Percentiles rank a stretch among this genome's conserved stretches.
Evolutionary conservation across 1,140 invertebrate species (phyloP).

Genomic region (Ylistrum balloti): DNA sequence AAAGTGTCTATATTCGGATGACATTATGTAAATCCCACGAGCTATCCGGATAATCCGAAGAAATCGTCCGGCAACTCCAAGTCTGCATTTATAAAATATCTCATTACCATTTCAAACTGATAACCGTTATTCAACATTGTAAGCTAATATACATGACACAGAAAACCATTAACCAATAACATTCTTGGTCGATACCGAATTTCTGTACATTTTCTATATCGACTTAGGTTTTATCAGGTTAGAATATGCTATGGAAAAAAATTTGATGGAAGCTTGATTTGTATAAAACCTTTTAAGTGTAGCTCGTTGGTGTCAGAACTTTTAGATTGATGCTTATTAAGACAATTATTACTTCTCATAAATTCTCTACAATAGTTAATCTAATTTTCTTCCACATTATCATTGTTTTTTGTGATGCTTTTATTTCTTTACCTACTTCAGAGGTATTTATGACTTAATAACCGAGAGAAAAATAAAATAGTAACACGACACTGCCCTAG

Average conservation of each 20-base stretch:
- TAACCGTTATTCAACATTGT: background rate
- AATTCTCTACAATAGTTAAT: background rate
- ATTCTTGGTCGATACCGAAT: background rate
- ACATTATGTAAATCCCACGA: slow-evolving; percentile 81
- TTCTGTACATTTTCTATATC: background rate
- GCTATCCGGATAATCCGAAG: slow-evolving; percentile 83
- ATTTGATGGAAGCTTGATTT: too few species aligned
- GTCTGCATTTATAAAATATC: slow-evolving; percentile 69
- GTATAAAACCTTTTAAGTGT: too few species aligned
- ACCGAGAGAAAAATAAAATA: background rate
- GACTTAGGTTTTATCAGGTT: too few species aligned
- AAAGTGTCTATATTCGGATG: slow-evolving; percentile 82
- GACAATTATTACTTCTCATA: background rate
- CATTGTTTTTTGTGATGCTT: background rate
- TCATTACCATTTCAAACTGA: background rate
- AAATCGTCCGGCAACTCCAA: slow-evolving; percentile 83
- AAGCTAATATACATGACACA: background rate
- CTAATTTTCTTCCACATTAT: background rate
- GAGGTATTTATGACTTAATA: background rate
- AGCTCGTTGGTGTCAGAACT: too few species aligned
- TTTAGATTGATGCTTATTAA: too few species aligned
- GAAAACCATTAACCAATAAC: background rate
- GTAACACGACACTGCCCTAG: background rate
- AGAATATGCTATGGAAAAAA: too few species aligned
- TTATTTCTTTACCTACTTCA: background rate